Evolutionary conservation across 2,888 invertebrate species (phyloP), one percentile per base, ranked within the genome.

Genomic region (Augochlorella aurata): DNA sequence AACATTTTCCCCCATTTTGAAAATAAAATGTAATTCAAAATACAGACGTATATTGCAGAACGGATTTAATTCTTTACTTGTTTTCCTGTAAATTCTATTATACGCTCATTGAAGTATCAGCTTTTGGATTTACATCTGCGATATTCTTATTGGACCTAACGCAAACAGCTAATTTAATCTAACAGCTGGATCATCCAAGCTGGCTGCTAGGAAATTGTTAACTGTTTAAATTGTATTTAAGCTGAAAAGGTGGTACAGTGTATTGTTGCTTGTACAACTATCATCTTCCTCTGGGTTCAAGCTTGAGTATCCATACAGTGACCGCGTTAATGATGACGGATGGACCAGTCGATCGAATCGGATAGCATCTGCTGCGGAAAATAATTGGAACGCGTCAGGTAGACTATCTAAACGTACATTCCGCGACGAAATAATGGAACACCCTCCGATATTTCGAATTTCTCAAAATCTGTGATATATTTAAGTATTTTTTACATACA

Each of bases 251-350:
- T 21, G 21, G 24, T n/a, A 58, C 14, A 24, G 21, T 58, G 9
- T 2, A n/a, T 24, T 58, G 14, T 7, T 54, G 5, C 12, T 49
- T 49, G 12, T 49, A 24, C 21, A 10, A 24, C 16, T 10, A 24
- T 58, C 14, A 7, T 61, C 24, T 21, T 21, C 54, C 21, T 21
- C 49, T 3, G 0, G 14, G 14, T 21, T 7, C 24, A 58, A 58
- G 24, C 21, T 24, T 5, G 21, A 63, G 45, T 67, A n/a, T 63
- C 54, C 50, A 38, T 50, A 58, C 65, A 70, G 24, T 10, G 16
- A n/a, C 12, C 38, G n/a, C 52, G 50, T 61, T 76, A 82, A 82
- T 29, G 75, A 82, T 76, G 76, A 82, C 73, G 68, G 54, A 82
- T 82, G 49, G 82, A 16, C 16, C 1, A 54, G 21, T 18, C 49